A percentile compares a stretch with the other conserved stretches of the same genome.
These are phyloP conservation scores for Phymorhynchus buccinoides DNA, from an alignment of 1,140 invertebrate genomes.

Conservation along the genomic window DNA sequence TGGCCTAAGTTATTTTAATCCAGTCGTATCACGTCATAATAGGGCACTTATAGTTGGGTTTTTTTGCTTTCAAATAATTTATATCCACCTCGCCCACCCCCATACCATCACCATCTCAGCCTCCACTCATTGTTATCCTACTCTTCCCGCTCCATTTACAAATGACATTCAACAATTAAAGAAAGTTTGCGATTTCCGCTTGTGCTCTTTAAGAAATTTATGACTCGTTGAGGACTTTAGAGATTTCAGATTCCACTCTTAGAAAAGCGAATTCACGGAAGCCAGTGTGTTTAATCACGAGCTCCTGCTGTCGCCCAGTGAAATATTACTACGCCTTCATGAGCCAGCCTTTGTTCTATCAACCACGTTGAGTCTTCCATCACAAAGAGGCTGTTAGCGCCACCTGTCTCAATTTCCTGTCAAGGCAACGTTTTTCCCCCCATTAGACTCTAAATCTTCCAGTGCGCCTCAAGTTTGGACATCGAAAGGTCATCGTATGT, in stretches of 20 bases:
- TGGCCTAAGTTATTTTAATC: no score
- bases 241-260: background rate
- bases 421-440: background rate
- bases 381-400: background rate
- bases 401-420: background rate
- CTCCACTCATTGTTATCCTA: background rate
- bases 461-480: background rate
- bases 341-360: background rate
- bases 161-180: background rate
- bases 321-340: background rate
- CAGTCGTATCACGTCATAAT: no score
- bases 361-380: background rate
- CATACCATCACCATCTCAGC: no score
- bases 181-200: background rate
- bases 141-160: background rate
- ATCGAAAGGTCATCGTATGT: background rate
- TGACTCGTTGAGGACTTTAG: background rate
- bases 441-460: background rate
- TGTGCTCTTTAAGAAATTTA: background rate
- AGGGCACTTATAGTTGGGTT: no score
- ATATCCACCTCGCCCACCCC: background rate
- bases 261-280: background rate
- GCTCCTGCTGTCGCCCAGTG: background rate
- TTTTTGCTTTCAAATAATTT: no score
- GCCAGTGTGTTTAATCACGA: background rate